phyloP scores from a whole-genome alignment of 2,888 invertebrate species.

The Orchesella flavescens region DNA sequence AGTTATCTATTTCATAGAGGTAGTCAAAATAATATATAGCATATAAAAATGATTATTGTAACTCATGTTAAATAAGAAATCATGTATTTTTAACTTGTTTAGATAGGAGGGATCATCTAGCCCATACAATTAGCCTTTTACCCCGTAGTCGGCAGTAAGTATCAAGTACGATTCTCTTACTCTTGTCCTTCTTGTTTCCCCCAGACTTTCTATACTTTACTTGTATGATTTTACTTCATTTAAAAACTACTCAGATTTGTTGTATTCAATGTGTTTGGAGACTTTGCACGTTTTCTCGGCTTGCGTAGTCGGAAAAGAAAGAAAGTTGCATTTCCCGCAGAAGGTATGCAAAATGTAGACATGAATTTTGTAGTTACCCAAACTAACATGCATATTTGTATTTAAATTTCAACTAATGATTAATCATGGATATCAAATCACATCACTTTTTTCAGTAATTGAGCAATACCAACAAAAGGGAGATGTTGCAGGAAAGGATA shows the following conservation, averaged over 20 bases:
- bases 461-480: constrained; percentile 45
- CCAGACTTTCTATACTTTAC: too few relatives aligned
- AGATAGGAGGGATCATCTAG: constrained; percentile 4
- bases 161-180: too few relatives aligned
- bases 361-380: too few relatives aligned
- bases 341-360: background rate
- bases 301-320: background rate
- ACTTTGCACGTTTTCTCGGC: constrained; percentile 33
- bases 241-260: background rate
- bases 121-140: background rate
- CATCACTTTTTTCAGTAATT: background rate
- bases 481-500: constrained; percentile 55
- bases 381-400: too few relatives aligned
- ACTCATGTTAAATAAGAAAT: background rate
- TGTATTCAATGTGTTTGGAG: constrained; percentile 35
- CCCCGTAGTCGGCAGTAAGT: background rate
- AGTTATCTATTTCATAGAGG: constrained; percentile 31
- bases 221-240: background rate
- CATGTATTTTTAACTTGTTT: background rate
- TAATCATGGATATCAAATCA: background rate
- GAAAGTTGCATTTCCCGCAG: constrained; percentile 36
- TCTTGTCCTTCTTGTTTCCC: too few relatives aligned
- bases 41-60: background rate
- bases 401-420: background rate
- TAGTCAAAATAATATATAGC: background rate